A percentile compares a stretch with the other conserved stretches of the same genome.
These are phyloP conservation scores for Amblyjoppa fuscipennis DNA, from an alignment of 2,888 invertebrate species.

Conservation along the genomic window DNA sequence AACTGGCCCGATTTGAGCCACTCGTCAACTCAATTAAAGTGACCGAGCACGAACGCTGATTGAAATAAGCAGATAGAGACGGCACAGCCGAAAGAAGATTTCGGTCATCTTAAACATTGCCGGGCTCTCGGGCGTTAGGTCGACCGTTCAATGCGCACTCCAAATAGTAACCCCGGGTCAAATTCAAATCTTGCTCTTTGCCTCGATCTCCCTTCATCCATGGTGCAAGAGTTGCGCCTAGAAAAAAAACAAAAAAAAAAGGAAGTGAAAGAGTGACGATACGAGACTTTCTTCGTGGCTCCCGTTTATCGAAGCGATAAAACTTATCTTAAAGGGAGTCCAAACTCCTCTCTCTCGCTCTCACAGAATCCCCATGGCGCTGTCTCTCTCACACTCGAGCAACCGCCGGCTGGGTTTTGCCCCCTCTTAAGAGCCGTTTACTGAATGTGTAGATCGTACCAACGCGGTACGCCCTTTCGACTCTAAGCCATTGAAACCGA, in stretches of 20 bases:
- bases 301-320: background rate
- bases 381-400: too few species aligned
- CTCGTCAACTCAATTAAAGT: slow-evolving; percentile 64
- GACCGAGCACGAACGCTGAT: slow-evolving; percentile 48
- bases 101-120: slow-evolving; percentile 26
- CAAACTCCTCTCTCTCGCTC: too few species aligned
- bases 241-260: background rate
- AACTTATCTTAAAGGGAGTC: background rate
- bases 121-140: background rate
- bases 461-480: too few species aligned
- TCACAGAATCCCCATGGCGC: too few species aligned
- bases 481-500: too few species aligned
- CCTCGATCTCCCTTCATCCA: background rate
- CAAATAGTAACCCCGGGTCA: slow-evolving; percentile 22
- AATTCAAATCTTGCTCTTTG: slow-evolving; percentile 10
- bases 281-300: background rate
- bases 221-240: background rate
- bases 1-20: slow-evolving; percentile 46
- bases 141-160: slow-evolving; percentile 6
- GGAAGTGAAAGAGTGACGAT: background rate
- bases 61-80: slow-evolving; percentile 52
- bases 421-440: too few species aligned
- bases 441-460: too few species aligned
- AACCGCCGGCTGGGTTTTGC: too few species aligned
- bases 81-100: slow-evolving; percentile 25